Evolutionary conservation across 2,888 invertebrate genomes (phyloP).

Genomic region (Gymnosoma rotundatum): DNA sequence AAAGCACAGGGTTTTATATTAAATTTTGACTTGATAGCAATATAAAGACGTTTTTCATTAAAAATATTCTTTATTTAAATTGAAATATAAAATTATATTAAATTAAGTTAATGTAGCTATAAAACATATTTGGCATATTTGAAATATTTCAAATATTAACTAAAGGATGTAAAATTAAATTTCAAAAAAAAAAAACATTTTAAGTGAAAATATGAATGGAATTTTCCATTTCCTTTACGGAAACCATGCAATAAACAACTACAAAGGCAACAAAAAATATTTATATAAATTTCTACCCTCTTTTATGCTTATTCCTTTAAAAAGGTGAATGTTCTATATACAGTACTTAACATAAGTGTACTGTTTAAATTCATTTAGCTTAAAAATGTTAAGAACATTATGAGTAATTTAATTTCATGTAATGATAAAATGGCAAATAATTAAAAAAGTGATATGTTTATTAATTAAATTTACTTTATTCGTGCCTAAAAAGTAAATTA

Average conservation of each 20-base stretch:
- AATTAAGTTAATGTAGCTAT: slow-evolving; percentile 14
- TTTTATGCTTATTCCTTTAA: slow-evolving; percentile 17
- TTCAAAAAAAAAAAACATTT: slow-evolving; percentile 44
- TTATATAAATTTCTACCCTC: slow-evolving; percentile 62
- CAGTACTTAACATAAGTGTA: too few relatives aligned
- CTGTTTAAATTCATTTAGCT: too few relatives aligned
- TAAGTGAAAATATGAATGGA: slow-evolving; percentile 66
- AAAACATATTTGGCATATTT: slow-evolving; percentile 35
- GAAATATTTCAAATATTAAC: slow-evolving; percentile 29
- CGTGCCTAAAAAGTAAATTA: too few relatives aligned
- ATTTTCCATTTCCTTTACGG: slow-evolving; percentile 70
- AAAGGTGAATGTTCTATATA: slow-evolving; percentile 21
- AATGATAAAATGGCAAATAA: too few relatives aligned
- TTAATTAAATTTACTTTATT: too few relatives aligned
- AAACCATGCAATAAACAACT: slow-evolving; percentile 67
- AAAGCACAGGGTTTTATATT: too few relatives aligned
- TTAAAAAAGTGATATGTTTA: too few relatives aligned
- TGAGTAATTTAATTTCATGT: too few relatives aligned
- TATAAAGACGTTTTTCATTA: too few relatives aligned
- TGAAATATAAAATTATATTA: background rate
- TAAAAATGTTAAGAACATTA: too few relatives aligned
- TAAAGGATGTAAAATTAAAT: slow-evolving; percentile 40
- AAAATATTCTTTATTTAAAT: background rate
- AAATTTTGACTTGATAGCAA: too few relatives aligned
- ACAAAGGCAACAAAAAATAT: slow-evolving; percentile 40